Evolutionary conservation across 1,140 invertebrate species (phyloP), one percentile per base, ranked within the genome.

Genomic region (Palaemon carinicauda): DNA sequence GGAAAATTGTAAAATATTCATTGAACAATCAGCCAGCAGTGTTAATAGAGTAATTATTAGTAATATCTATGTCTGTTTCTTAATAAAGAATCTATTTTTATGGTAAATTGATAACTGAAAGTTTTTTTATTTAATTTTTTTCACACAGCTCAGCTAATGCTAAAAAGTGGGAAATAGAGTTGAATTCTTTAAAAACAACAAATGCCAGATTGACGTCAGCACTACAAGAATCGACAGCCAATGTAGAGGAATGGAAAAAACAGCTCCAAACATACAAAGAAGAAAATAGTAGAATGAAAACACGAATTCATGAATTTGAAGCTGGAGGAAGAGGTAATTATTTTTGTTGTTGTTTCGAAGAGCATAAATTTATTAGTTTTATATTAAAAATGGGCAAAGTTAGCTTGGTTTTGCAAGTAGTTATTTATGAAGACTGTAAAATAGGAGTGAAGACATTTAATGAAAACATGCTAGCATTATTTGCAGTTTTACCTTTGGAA

Each of bases 201-300:
- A 99, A 99, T 92, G 94, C 96, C 19, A 94, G 97, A 90, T 93
- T 99, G 90, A 99, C 98, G 12, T 97, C 96, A 90, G 98, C 98
- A 14, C 93, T 99, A 75, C 98, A 99, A 92, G 98, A 99, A 92
- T 98, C 96, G 89, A 99, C 97, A 33, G 96, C 97, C 56, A 99
- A 99, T 92, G 98, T 99, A 10, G 98, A 99, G 90, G 97, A 99
- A 91, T 99, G 98, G 98, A 99, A 99, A 92, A 94, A 97, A 89
- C 98, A 99, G 91, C 93, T 99, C 82, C 97, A 98, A 89, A 95
- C 96, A 53, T 98, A 98, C 90, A 98, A 98, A 92, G 98, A 99
- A 90, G 98, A 99, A 92, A 98, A 98, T 92, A 94, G 95, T 79
- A 94, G 96, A 86, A 94, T 98, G 89, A 97, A 98, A 92, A 94